These are phyloP conservation scores for Agrilus cyanescens DNA, from an alignment of 2,888 invertebrate species.

Conservation along the genomic window DNA sequence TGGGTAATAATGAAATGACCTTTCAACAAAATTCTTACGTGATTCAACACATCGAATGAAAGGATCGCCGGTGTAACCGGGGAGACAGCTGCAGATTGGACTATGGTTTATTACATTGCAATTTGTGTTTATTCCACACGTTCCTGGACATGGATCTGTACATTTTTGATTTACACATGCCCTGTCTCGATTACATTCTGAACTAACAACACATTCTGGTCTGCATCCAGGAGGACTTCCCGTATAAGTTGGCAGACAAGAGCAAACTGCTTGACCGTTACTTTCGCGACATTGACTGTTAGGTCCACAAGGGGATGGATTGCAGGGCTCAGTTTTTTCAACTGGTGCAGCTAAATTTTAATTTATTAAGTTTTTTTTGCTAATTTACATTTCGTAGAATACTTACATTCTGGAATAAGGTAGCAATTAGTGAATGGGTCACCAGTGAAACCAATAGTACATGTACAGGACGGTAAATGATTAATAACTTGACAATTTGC, in stretches of 20 bases:
- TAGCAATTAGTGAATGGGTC: conserved; percentile 56
- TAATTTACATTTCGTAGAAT: conserved; percentile 37
- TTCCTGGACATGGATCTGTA: conserved; percentile 57
- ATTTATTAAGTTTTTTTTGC: conserved; percentile 14
- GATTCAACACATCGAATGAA: conserved; percentile 44
- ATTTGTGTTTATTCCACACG: conserved; percentile 45
- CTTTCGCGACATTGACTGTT: conserved; percentile 53
- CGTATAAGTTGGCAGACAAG: conserved; percentile 57
- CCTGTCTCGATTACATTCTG: conserved; percentile 54
- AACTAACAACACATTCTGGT: conserved; percentile 66
- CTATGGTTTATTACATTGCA: conserved; percentile 50
- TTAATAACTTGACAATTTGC: conserved; percentile 57
- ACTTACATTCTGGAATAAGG: conserved; percentile 42
- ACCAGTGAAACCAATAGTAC: conserved; percentile 46
- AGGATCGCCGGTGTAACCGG: conserved; percentile 55
- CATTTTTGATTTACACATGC: conserved; percentile 66
- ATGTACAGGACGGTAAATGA: conserved; percentile 54
- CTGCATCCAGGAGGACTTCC: conserved; percentile 69
- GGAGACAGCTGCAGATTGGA: conserved; percentile 52
- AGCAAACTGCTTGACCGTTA: conserved; percentile 38
- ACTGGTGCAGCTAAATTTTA: conserved; percentile 30
- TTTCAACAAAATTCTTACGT: conserved; percentile 25
- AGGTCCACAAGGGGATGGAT: conserved; percentile 57
- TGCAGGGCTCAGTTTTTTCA: conserved; percentile 47
- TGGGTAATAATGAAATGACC: no score